Evolutionary conservation across 2,113 vertebrate genomes (phyloP), one percentile per base, ranked within the genome.

Genomic region (Archilochus colubris): DNA sequence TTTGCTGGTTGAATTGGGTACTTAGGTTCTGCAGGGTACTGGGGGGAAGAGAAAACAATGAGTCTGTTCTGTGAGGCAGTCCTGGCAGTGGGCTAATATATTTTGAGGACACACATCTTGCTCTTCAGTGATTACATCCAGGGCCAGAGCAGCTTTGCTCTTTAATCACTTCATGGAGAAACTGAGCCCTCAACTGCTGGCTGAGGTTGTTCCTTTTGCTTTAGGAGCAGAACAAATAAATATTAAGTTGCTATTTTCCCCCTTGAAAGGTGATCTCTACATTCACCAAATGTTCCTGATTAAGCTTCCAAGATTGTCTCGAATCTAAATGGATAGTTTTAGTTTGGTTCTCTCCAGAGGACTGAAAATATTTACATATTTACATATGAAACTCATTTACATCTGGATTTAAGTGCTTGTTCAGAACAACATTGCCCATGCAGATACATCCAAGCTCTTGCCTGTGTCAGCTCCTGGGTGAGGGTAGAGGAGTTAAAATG

Each of bases 221-320:
- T 85, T 57, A 73, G 85, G 87, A 91, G 67, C 67, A 94, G 63
- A 46, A 59, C 67, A 94, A 84, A 85, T 74, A 89, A 84, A 91
- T 74, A 89, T 27, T 85, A 74, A 51, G 78, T 82, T 50, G 7
- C 46, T 86, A 33, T 30, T 77, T 82, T 54, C 51, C 28, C 6
- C 27, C 72, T 82, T 36, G 50, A 73, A 87, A 77, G 67, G n/a
- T 13, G 38, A 77, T 77, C n/a, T 73, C 31, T 87, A 55, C 19
- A 48, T 53, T 94, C 51, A 73, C 38, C 51, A 55, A 89, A 70
- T 61, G 43, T 27, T 88, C 48, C 55, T 16, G 59, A 77, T 73
- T 38, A 81, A 59, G 19, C 16, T 4, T 36, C 51, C 54, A 27
- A 80, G 83, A 74, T 10, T 82, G 25, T 64, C 72, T 27, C 57